Evolutionary conservation across 2,113 vertebrate genomes (phyloP), one percentile per base, ranked within the genome.

Genomic region (Brevimyrus niger): DNA sequence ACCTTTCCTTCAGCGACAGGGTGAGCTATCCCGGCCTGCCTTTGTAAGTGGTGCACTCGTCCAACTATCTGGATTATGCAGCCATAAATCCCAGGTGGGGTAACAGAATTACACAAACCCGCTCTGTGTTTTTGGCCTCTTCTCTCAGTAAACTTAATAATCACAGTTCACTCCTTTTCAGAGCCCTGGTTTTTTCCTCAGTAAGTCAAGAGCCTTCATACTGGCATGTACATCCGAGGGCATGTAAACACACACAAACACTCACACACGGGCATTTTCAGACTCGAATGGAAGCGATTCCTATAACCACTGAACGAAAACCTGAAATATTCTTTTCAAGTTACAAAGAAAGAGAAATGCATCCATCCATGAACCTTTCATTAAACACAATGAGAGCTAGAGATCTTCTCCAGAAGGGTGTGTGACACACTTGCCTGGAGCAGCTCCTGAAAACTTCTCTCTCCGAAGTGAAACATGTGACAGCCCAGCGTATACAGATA

Each of bases 61-160:
- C 50, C 19, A 51, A 31, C 31, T 35, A 23, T 50, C 48, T 38
- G 50, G 31, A 53, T 51, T 27, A 42, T 27, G 15, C 50, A 53
- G 85, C 15, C 53, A 17, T 55, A 89, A 46, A 31, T 87, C 55
- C 47, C 53, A 88, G 82, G 47, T 46, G 61, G 44, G 55, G 3
- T 88, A 89, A 38, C 50, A 86, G 86, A 89, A 90, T 88, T 87
- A 90, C 87, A 73, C 87, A 91, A 15, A 50, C 46, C 69, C 69
- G 3, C 51, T 42, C 35, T 53, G 27, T 35, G 8, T 15, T 89
- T 51, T 55, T 82, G 48, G 17, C 73, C 10, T 9, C 3, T 35
- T 23, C 51, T 51, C 73, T 83, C 35, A 48, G 65, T 35, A 84
- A 21, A 69, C 87, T 87, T 89, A 31, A 89, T 44, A n/a, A 55